Conservation (phyloP, 2,888 invertebrate genomes). For the Lithosia quadra region DNA sequence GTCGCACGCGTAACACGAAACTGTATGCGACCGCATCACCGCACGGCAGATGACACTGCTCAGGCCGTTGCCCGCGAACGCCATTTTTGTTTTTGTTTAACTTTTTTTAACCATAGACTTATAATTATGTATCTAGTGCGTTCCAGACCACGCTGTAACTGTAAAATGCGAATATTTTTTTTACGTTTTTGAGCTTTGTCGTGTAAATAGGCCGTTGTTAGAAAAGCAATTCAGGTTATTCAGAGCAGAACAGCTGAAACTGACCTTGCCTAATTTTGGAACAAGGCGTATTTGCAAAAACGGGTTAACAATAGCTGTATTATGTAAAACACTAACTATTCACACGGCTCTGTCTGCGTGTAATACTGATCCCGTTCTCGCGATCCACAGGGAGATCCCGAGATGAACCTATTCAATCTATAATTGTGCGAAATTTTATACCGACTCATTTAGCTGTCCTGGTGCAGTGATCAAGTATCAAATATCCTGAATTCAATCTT, state of each 20-base stretch:
- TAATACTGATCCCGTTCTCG: neutral
- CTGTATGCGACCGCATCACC: slow-evolving; percentile 68
- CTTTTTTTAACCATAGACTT: slow-evolving; percentile 41
- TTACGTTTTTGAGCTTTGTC: slow-evolving; percentile 8
- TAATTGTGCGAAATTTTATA: neutral
- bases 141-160: slow-evolving; percentile 20
- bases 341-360: neutral
- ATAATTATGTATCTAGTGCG: slow-evolving; percentile 1
- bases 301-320: neutral
- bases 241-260: slow-evolving; percentile 17
- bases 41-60: slow-evolving; percentile 69
- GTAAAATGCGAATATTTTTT: slow-evolving; percentile 14
- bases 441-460: neutral
- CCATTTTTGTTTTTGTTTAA: slow-evolving; percentile 59
- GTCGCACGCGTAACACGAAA: slow-evolving; percentile 68
- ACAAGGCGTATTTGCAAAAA: slow-evolving; percentile 3
- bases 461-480: too few relatives aligned
- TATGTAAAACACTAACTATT: neutral
- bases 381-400: neutral
- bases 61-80: slow-evolving; percentile 72
- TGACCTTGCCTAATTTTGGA: slow-evolving; percentile 17
- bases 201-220: slow-evolving; percentile 3
- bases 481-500: too few relatives aligned
- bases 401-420: neutral
- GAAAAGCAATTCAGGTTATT: slow-evolving; percentile 12